Percentiles rank a stretch among this genome's conserved stretches.
These are phyloP conservation scores for Hippoglossus stenolepis DNA, from an alignment of 2,113 vertebrate species.

Conservation along the genomic window DNA sequence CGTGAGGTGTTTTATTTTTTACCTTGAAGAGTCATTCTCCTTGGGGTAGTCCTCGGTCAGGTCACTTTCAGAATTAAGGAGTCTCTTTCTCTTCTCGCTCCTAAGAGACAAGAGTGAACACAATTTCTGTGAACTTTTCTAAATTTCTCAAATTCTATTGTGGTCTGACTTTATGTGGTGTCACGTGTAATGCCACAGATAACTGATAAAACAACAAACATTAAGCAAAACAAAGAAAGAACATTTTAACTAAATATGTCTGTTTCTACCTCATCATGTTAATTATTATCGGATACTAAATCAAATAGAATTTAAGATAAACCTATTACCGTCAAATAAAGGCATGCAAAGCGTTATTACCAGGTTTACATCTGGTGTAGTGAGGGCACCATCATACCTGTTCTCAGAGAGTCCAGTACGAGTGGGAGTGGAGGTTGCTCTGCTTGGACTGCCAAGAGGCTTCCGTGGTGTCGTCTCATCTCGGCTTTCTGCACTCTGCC, in stretches of 20 bases:
- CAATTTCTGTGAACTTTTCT: neutral
- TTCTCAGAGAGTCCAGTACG: conserved; percentile 90
- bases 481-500: conserved; percentile 85
- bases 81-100: conserved; percentile 94
- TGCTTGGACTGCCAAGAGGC: conserved; percentile 86
- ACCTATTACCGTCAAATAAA: too few species aligned
- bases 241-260: too few species aligned
- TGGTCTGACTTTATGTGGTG: neutral
- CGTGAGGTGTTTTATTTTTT: neutral
- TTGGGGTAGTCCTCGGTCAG: conserved; percentile 96
- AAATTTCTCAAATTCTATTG: neutral
- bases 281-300: too few species aligned
- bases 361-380: neutral
- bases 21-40: conserved; percentile 99
- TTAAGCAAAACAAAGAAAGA: too few species aligned
- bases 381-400: conserved; percentile 79
- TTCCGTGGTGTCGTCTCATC: conserved; percentile 89
- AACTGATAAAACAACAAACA: too few species aligned
- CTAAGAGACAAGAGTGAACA: conserved; percentile 51
- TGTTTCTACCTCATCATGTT: too few species aligned
- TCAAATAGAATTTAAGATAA: too few species aligned
- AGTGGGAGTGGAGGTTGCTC: conserved; percentile 85
- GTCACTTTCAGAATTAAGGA: conserved; percentile 87
- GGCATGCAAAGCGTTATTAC: too few species aligned
- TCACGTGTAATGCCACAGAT: too few species aligned